phyloP scores from a whole-genome alignment of 1,140 invertebrate species.

The Sycophila sp. region DNA sequence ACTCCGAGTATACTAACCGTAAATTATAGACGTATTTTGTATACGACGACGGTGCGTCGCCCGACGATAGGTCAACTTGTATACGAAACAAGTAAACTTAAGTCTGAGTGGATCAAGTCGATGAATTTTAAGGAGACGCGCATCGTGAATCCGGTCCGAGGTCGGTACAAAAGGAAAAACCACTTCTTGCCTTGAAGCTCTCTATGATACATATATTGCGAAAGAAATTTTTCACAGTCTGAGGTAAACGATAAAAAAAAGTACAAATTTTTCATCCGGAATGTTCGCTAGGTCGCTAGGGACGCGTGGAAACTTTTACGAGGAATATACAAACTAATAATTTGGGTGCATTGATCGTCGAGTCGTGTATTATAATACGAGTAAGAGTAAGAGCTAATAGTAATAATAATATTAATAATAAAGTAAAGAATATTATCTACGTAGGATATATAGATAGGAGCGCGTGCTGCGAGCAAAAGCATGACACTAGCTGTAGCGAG shows the following conservation, averaged over 20 bases:
- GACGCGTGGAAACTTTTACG: background rate
- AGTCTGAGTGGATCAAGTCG: constrained; percentile 18
- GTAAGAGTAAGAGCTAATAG: background rate
- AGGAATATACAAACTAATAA: constrained; percentile 28
- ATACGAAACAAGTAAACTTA: constrained; percentile 49
- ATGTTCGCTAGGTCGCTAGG: constrained; percentile 8
- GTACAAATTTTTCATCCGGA: constrained; percentile 37
- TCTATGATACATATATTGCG: constrained; percentile 49
- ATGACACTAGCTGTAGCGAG: background rate
- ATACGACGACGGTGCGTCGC: constrained; percentile 47
- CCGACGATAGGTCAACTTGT: constrained; percentile 39
- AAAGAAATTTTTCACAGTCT: constrained; percentile 22
- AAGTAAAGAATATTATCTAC: background rate
- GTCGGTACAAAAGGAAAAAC: constrained; percentile 65
- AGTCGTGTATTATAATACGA: constrained; percentile 35
- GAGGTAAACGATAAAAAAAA: constrained; percentile 12
- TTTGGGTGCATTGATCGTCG: constrained; percentile 28
- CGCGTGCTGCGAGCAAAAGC: constrained; percentile 8
- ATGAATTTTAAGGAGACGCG: constrained; percentile 40
- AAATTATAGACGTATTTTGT: constrained; percentile 34
- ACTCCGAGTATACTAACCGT: constrained; percentile 60
- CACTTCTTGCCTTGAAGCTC: constrained; percentile 67
- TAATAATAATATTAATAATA: constrained; percentile 9
- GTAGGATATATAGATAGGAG: background rate
- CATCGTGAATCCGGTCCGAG: constrained; percentile 42